Evolutionary conservation across 1,140 invertebrate species (phyloP).

Genomic region (Drosophila teissieri): DNA sequence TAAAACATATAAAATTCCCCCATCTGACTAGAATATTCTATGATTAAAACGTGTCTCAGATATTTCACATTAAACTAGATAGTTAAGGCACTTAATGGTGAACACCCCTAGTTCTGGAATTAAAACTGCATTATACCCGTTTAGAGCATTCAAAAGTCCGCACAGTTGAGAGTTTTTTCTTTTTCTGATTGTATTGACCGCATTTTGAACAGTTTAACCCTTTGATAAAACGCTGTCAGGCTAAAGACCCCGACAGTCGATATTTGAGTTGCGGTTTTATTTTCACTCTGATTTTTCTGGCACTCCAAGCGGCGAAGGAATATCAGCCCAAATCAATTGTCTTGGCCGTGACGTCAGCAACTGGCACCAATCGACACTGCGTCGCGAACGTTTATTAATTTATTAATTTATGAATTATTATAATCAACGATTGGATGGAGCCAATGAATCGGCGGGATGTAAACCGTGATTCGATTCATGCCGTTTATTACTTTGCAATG

Average conservation of each 20-base stretch:
- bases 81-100: neutral
- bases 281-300: constrained; percentile 13
- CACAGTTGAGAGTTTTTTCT: neutral
- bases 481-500: constrained; percentile 8
- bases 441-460: constrained; percentile 20
- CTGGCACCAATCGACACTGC: constrained; percentile 44
- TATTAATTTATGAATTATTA: constrained; percentile 49
- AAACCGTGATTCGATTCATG: constrained; percentile 27
- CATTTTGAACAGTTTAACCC: constrained; percentile 20
- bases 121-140: no score
- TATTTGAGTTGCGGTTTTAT: constrained; percentile 24
- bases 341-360: constrained; percentile 34
- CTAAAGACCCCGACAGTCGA: constrained; percentile 27
- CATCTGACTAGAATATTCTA: neutral
- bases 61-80: neutral
- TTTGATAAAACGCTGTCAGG: constrained; percentile 31
- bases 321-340: constrained; percentile 27
- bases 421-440: constrained; percentile 19
- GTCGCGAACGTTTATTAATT: constrained; percentile 39
- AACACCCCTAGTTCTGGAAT: neutral
- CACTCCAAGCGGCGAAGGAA: constrained; percentile 13
- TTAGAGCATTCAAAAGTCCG: constrained; percentile 19
- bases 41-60: neutral
- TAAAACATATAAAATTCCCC: neutral
- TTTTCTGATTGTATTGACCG: constrained; percentile 11